phyloP scores from a whole-genome alignment of 2,113 vertebrate genomes.

The Tychaedon coryphoeus region DNA sequence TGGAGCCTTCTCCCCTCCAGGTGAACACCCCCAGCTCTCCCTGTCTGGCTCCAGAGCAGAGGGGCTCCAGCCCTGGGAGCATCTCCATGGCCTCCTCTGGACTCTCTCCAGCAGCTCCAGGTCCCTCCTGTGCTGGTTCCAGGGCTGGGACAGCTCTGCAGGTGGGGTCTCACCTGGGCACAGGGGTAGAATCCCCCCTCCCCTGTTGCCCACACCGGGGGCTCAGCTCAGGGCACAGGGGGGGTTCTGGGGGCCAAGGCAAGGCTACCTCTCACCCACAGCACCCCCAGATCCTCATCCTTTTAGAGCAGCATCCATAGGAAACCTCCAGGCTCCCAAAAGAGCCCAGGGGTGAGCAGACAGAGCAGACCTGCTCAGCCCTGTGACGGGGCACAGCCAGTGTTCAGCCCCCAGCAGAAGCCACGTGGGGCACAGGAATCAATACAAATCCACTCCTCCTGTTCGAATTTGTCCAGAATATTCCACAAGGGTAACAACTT shows the following conservation, averaged over 20 bases:
- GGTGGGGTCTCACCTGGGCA: not conserved
- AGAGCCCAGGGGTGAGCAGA: fast-evolving
- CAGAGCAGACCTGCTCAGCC: fast-evolving
- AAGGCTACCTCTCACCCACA: not conserved
- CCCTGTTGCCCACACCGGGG: not conserved
- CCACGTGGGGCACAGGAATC: fast-evolving
- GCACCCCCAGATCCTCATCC: not conserved
- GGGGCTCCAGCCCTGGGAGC: not conserved
- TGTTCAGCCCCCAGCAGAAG: not conserved
- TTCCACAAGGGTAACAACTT: not conserved
- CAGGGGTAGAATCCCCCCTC: not conserved
- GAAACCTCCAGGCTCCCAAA: not conserved
- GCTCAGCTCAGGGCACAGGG: not conserved
- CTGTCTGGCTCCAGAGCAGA: not conserved
- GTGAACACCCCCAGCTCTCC: fast-evolving
- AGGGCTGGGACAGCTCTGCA: not conserved
- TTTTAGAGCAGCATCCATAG: not conserved
- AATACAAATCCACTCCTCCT: not conserved
- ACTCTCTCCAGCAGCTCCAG: not conserved
- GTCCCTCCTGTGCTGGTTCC: not conserved
- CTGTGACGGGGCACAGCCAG: fast-evolving
- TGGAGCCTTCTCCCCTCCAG: not conserved
- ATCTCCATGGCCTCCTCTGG: not conserved
- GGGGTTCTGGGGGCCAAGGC: not conserved
- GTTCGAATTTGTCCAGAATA: not conserved